These are phyloP conservation scores for Lydus trimaculatus DNA, from an alignment of 2,888 invertebrate species.

Conservation along the genomic window DNA sequence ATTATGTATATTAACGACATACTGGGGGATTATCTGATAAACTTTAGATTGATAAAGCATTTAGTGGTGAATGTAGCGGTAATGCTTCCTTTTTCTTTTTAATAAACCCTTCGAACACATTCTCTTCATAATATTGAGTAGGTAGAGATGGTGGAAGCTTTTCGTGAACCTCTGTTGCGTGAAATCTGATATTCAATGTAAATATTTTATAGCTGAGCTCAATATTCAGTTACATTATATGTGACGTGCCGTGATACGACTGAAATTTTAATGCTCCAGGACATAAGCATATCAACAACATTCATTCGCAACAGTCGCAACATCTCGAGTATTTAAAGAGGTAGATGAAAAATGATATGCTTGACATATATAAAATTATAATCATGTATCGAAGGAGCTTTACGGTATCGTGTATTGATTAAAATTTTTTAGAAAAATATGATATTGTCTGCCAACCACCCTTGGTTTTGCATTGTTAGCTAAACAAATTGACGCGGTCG, in stretches of 20 bases:
- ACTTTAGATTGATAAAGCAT: neutral
- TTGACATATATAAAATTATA: constrained; percentile 22
- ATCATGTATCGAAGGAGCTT: neutral
- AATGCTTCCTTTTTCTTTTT: too few relatives aligned
- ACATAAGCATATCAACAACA: constrained; percentile 26
- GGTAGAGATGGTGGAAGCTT: constrained; percentile 2
- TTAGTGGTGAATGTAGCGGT: too few relatives aligned
- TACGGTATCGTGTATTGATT: neutral
- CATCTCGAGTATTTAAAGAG: constrained; percentile 21
- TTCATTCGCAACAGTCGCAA: constrained; percentile 21
- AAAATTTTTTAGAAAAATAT: neutral
- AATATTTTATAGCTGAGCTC: constrained; percentile 31
- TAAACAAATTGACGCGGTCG: constrained; percentile 47
- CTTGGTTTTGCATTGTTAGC: constrained; percentile 24
- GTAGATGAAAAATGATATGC: constrained; percentile 19
- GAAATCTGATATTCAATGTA: constrained; percentile 25
- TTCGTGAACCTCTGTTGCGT: constrained; percentile 16
- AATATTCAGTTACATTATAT: constrained; percentile 31
- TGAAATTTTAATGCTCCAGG: constrained; percentile 30
- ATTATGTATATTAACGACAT: neutral
- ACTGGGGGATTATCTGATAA: neutral
- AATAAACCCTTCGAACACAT: neutral
- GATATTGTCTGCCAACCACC: neutral
- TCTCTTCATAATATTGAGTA: neutral
- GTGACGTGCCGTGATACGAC: constrained; percentile 27